Conservation (phyloP, 1,140 invertebrate genomes). For the Drosophila lowei region DNA sequence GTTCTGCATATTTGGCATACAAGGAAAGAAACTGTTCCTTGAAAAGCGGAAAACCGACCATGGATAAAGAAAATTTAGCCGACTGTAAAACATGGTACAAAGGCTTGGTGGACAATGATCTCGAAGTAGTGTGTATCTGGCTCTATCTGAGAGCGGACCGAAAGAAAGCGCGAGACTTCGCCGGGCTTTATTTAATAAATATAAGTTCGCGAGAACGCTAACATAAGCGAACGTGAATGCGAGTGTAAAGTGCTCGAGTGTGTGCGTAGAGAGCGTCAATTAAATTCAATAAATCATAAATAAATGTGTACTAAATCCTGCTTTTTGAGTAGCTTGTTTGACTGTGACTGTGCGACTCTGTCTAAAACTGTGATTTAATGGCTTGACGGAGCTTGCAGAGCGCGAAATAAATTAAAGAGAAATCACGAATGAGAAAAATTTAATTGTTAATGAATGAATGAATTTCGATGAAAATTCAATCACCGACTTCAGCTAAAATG, state of each 20-base stretch:
- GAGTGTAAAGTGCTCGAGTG: conserved; percentile 22
- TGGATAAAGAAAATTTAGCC: no score
- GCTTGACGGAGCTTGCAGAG: conserved; percentile 8
- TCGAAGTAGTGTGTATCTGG: no score
- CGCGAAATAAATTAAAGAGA: conserved; percentile 17
- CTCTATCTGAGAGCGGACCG: conserved; percentile 2
- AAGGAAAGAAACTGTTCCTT: no score
- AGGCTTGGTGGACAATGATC: no score
- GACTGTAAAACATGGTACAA: no score
- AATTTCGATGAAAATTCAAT: conserved; percentile 36
- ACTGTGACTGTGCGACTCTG: background rate
- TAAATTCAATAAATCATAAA: conserved; percentile 72
- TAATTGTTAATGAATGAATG: conserved; percentile 49
- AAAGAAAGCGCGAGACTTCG: conserved; percentile 17
- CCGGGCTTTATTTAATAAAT: conserved; percentile 35
- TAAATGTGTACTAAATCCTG: conserved; percentile 49
- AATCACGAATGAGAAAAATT: conserved; percentile 56
- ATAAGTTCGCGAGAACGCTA: conserved; percentile 28
- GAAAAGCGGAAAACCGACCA: no score
- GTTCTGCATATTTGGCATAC: no score
- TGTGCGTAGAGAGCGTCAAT: conserved; percentile 52
- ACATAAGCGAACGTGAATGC: conserved; percentile 17
- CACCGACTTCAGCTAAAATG: conserved; percentile 6
- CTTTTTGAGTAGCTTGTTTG: conserved; percentile 5
- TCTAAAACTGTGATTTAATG: conserved; percentile 69